These are phyloP conservation scores for Gnatocerus cornutus DNA, from an alignment of 2,888 invertebrate species.

Conservation along the genomic window DNA sequence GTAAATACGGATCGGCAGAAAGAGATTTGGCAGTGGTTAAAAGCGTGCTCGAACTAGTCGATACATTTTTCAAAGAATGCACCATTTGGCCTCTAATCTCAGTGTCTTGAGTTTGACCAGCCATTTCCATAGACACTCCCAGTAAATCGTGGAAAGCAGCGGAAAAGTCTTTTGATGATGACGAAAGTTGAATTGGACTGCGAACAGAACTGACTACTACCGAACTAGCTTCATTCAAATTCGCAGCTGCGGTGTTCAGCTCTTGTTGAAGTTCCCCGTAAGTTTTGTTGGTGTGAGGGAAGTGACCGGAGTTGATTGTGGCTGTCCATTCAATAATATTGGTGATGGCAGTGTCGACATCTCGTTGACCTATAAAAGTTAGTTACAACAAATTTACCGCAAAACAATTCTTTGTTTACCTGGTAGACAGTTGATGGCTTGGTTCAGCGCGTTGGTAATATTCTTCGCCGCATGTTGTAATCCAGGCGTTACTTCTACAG, in stretches of 20 bases:
- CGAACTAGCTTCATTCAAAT: constrained; percentile 87
- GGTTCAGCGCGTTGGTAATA: constrained; percentile 76
- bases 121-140: constrained; percentile 88
- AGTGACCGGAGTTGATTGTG: constrained; percentile 82
- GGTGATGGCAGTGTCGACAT: constrained; percentile 92
- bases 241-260: constrained; percentile 87
- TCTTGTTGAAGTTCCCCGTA: constrained; percentile 90
- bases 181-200: constrained; percentile 81
- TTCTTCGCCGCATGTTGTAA: constrained; percentile 85
- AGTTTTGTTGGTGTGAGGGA: constrained; percentile 82
- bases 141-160: constrained; percentile 85
- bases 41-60: constrained; percentile 89
- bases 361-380: constrained; percentile 82
- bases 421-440: constrained; percentile 84
- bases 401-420: not conserved
- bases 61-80: constrained; percentile 89
- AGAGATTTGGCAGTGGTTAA: constrained; percentile 91
- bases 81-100: constrained; percentile 88
- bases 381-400: not conserved
- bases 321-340: constrained; percentile 86
- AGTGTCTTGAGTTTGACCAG: constrained; percentile 84
- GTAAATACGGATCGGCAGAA: constrained; percentile 90
- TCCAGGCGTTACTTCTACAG: constrained; percentile 78
- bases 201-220: constrained; percentile 87
- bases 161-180: constrained; percentile 85